phyloP scores from a whole-genome alignment of 1,140 invertebrate genomes.

The Drosophila auraria region DNA sequence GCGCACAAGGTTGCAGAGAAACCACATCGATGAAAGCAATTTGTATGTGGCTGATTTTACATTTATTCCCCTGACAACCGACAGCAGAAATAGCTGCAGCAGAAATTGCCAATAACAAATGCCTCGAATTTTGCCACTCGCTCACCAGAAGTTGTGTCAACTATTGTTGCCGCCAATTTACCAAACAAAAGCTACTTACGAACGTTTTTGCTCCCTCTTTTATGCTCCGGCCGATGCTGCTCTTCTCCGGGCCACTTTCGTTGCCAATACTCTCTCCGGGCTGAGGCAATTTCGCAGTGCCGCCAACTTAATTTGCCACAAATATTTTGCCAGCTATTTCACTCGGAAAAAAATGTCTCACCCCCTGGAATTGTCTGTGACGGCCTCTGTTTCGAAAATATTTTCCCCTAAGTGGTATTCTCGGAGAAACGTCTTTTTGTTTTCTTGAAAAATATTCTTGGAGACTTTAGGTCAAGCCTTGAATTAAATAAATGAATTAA shows the following conservation, averaged over 20 bases:
- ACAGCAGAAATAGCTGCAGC: conserved; percentile 15
- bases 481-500: not conserved
- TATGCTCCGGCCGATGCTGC: conserved; percentile 23
- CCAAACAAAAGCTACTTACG: conserved; percentile 57
- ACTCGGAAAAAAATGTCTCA: conserved; percentile 17
- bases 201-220: conserved; percentile 26
- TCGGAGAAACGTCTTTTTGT: not conserved
- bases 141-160: conserved; percentile 44
- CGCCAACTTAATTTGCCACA: conserved; percentile 67
- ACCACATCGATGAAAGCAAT: conserved; percentile 39
- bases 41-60: conserved; percentile 45
- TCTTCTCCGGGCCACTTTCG: conserved; percentile 5
- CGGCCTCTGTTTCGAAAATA: not conserved
- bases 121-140: conserved; percentile 48
- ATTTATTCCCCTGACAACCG: conserved; percentile 50
- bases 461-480: not conserved
- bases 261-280: conserved; percentile 44
- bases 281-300: conserved; percentile 49
- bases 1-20: not conserved
- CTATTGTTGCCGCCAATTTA: conserved; percentile 56
- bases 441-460: not conserved
- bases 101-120: conserved; percentile 54
- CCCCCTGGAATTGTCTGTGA: not conserved
- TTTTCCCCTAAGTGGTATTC: not conserved
- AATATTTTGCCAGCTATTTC: conserved; percentile 23